Percentiles rank a stretch among this genome's conserved stretches.
Conservation (phyloP, 2,888 invertebrate species). For the Eueremaeus valkanovi region DNA sequence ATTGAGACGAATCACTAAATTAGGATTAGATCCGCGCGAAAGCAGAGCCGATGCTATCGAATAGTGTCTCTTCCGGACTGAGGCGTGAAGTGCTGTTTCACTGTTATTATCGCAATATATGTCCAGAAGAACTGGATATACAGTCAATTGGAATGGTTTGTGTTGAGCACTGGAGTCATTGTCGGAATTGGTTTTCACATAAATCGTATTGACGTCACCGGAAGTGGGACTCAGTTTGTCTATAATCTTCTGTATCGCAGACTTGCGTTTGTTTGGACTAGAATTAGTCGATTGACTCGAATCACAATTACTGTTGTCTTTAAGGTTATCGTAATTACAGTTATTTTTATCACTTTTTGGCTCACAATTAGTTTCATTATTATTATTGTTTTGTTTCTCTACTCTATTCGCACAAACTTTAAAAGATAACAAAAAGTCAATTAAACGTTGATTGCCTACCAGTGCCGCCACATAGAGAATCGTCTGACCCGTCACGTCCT, state of each 20-base stretch:
- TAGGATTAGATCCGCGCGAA: conserved; percentile 75
- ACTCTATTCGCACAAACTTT: conserved; percentile 59
- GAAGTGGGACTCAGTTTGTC: conserved; percentile 66
- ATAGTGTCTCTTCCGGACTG: conserved; percentile 69
- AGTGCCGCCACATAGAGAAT: conserved; percentile 84
- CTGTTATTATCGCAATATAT: conserved; percentile 63
- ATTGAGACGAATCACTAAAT: conserved; percentile 55
- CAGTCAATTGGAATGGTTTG: neutral
- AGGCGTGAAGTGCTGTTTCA: conserved; percentile 78
- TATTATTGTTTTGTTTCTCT: conserved; percentile 4
- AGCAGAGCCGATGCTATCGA: conserved; percentile 67
- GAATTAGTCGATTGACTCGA: neutral
- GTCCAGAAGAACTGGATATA: conserved; percentile 67
- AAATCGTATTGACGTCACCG: conserved; percentile 50
- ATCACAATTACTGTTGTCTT: neutral
- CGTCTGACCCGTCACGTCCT: conserved; percentile 83
- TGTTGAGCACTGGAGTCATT: neutral
- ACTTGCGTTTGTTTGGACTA: neutral
- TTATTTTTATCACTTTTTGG: neutral
- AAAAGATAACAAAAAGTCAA: conserved; percentile 70
- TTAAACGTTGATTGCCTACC: conserved; percentile 72
- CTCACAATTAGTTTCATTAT: conserved; percentile 8
- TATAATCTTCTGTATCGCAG: conserved; percentile 68
- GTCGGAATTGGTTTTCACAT: conserved; percentile 47
- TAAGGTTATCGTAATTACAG: neutral